phyloP scores from a whole-genome alignment of 2,113 vertebrate genomes.

The Oryzias melastigma region DNA sequence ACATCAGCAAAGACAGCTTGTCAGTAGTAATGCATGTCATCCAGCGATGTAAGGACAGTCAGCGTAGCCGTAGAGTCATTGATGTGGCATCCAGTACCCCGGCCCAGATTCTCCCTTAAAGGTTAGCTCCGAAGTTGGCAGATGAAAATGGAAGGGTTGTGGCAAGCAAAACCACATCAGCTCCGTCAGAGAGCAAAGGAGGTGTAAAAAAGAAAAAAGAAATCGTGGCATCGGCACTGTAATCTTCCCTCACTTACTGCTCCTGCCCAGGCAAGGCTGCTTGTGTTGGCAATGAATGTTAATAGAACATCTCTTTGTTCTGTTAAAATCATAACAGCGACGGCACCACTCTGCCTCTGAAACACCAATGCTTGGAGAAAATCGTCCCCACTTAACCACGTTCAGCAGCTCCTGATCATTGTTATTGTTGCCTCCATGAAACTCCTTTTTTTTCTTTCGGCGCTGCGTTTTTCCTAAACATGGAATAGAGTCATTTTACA shows the following conservation, averaged over 20 bases:
- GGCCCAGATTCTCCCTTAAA: conserved; percentile 48
- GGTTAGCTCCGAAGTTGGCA: conserved; percentile 53
- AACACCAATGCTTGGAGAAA: conserved; percentile 34
- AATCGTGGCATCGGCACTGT: conserved; percentile 45
- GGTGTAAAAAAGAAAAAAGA: conserved; percentile 51
- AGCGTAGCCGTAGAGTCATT: conserved; percentile 36
- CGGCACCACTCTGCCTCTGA: conserved; percentile 29
- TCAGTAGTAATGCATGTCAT: conserved; percentile 67
- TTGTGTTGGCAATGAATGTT: conserved; percentile 50
- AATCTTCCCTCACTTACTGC: conserved; percentile 58
- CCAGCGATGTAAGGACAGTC: conserved; percentile 35
- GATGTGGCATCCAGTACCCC: conserved; percentile 57
- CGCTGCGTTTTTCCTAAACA: conserved; percentile 42
- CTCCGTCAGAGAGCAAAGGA: conserved; percentile 27
- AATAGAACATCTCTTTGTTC: conserved; percentile 62
- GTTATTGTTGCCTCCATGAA: conserved; percentile 58
- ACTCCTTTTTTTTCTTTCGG: conserved; percentile 19
- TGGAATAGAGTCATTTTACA: conserved; percentile 51
- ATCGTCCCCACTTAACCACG: conserved; percentile 47
- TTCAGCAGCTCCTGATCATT: conserved; percentile 57
- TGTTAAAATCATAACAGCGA: conserved; percentile 44
- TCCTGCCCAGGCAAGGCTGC: conserved; percentile 41
- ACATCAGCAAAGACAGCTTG: conserved; percentile 68
- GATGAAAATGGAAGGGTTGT: conserved; percentile 60
- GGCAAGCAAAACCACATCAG: conserved; percentile 28